Evolutionary conservation across 23 tunicate genomes (phyloP).

Genomic region (Trididemnum clinides): DNA sequence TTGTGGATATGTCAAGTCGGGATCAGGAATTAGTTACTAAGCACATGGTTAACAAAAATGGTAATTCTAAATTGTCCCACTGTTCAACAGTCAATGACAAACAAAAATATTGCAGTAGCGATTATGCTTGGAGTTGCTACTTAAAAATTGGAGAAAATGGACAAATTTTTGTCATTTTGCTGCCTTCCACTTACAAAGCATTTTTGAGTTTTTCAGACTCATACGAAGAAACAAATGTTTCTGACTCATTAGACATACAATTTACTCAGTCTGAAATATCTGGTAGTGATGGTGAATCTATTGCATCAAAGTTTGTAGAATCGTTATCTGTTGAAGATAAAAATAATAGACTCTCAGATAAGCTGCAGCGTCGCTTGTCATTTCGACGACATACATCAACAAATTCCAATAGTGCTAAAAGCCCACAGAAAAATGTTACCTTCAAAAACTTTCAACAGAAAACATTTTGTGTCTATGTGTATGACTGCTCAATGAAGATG

Average conservation of each 20-base stretch:
- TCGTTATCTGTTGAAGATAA: background rate
- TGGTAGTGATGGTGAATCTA: no score
- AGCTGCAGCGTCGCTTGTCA: slow-evolving; percentile 37
- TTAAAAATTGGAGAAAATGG: slow-evolving; percentile 60
- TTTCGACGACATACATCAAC: slow-evolving; percentile 44
- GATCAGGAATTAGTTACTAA: slow-evolving; percentile 44
- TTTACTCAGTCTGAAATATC: no score
- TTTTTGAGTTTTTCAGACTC: background rate
- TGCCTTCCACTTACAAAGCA: slow-evolving; percentile 70
- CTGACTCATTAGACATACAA: no score
- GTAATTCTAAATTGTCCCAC: background rate
- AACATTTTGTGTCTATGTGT: slow-evolving; percentile 63
- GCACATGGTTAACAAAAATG: slow-evolving; percentile 38
- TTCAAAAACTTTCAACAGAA: background rate
- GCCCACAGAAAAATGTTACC: background rate
- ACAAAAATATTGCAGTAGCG: background rate
- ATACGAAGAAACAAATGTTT: background rate
- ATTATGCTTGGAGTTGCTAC: slow-evolving; percentile 68
- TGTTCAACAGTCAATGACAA: background rate
- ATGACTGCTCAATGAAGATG: slow-evolving; percentile 71
- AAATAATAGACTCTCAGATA: background rate
- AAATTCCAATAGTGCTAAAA: background rate
- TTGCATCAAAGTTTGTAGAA: no score
- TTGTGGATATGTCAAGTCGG: slow-evolving; percentile 31
- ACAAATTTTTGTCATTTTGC: slow-evolving; percentile 58